Evolutionary conservation across 37 sponge, comb jelly and placozoan genomes (phyloP), one percentile per base, ranked within the genome.

Genomic region (Cladorhizidae sp.): DNA sequence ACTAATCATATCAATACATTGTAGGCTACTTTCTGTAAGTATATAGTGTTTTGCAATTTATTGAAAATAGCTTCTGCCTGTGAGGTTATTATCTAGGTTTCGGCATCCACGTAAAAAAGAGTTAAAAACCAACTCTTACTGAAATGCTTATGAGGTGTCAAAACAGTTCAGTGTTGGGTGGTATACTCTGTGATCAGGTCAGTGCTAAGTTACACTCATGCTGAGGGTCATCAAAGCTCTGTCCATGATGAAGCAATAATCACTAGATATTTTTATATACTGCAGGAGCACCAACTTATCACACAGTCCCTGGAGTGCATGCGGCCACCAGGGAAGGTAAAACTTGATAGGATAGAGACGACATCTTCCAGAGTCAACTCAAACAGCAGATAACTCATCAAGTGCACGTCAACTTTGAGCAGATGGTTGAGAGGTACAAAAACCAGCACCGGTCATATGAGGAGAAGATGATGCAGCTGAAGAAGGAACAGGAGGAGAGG

Each of bases 321-420:
- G 84, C 83, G 91, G 18, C 67, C 88, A 8, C 50, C 76, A 0
- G 85, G 78, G 38, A 95, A 84, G 64, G 80, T 82, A 36, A 90
- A 78, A 45, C 83, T 92, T 50, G 93, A 90, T 56, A 79, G 51
- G 63, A 63, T 89, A 20, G 87, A 90, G 54, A 87, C 86, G 79
- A 50, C 17, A 76, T 88, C 25, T 93, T 84, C 64, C 85, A 85
- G 42, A 72, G 91, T 87, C 54, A 83, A 31, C 69, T 96, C 73
- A 82, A 87, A 63, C 92, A 91, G 33, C 91, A 91, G 77, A 91
- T 89, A 15, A 87, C 90, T 2, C 81, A 92, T 1, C 97, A 96
- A 63, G 82, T 87, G 9, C 87, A 96, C 70, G 82, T 96, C 63
- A 88, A 93, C 65, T 93, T 96, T 73, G 85, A 91, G 38, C 85